phyloP scores from a whole-genome alignment of 30 jellyfish, hydroid and myxozoan species.

The Cassiopea xamachana region DNA sequence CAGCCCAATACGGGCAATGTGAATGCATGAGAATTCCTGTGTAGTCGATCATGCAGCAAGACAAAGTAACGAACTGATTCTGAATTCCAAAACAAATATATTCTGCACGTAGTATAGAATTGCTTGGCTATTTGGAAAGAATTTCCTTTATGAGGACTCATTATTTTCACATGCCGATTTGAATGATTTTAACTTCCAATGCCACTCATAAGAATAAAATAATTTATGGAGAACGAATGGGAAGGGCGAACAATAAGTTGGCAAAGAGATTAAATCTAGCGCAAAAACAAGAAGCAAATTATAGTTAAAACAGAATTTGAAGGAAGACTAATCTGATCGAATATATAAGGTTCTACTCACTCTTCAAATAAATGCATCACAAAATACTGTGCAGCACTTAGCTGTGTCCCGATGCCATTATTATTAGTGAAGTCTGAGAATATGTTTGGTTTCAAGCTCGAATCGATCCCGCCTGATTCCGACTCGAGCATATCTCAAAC shows the following conservation, averaged over 20 bases:
- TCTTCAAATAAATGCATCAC: conserved; percentile 88
- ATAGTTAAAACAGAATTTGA: background rate
- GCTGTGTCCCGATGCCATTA: conserved; percentile 63
- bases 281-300: no score
- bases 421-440: conserved; percentile 22
- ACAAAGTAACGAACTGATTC: background rate
- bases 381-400: conserved; percentile 80
- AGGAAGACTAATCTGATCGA: background rate
- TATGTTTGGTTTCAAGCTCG: conserved; percentile 6
- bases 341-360: conserved; percentile 35
- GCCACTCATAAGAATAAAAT: no score
- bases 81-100: no score
- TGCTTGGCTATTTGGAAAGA: no score
- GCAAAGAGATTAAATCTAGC: no score
- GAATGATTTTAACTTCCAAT: no score
- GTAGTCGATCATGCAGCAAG: background rate
- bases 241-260: no score
- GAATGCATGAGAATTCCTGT: background rate
- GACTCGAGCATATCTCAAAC: conserved; percentile 30
- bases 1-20: background rate
- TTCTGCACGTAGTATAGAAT: no score
- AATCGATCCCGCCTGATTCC: conserved; percentile 20
- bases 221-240: no score
- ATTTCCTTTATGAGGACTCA: no score
- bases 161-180: no score